These are phyloP conservation scores for Lateolabrax maculatus DNA, from an alignment of 2,797 vertebrate species.

Conservation along the genomic window DNA sequence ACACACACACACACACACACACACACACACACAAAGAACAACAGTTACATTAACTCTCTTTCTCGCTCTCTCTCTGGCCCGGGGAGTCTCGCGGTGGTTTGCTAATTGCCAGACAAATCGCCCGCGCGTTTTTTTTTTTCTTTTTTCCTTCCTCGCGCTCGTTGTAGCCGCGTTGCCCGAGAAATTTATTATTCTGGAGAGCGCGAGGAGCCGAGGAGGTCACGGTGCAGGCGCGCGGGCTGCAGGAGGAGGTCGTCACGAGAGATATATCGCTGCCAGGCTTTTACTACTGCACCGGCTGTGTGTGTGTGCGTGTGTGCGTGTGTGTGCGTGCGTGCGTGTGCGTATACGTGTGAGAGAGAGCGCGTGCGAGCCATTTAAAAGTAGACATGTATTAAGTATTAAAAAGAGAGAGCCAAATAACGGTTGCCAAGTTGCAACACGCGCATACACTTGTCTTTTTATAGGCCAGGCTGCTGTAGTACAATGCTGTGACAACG, in stretches of 20 bases:
- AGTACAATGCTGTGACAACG: not conserved
- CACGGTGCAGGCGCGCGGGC: constrained; percentile 73
- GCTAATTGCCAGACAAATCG: constrained; percentile 87
- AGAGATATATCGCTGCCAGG: constrained; percentile 83
- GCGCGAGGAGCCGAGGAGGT: constrained; percentile 79
- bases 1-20: constrained; percentile 8
- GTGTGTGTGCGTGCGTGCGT: constrained; percentile 16
- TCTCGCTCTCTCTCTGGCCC: constrained; percentile 61
- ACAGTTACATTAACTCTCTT: constrained; percentile 11
- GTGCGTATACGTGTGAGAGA: not conserved
- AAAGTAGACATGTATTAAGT: constrained; percentile 80
- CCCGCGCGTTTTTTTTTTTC: constrained; percentile 36
- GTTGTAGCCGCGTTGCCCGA: constrained; percentile 64
- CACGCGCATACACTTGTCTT: constrained; percentile 13
- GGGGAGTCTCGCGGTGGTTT: constrained; percentile 75
- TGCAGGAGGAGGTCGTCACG: constrained; percentile 77
- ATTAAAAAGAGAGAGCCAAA: constrained; percentile 69
- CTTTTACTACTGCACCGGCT: constrained; percentile 55
- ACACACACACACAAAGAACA: constrained; percentile 6
- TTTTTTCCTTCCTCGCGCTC: constrained; percentile 27
- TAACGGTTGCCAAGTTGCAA: constrained; percentile 65
- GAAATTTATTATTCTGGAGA: constrained; percentile 84
- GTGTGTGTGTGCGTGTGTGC: constrained; percentile 10
- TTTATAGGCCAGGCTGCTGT: not conserved
- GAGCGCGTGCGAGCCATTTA: constrained; percentile 52